Evolutionary conservation across 2,888 invertebrate species (phyloP), one percentile per base, ranked within the genome.

Genomic region (Ariolimax columbianus): DNA sequence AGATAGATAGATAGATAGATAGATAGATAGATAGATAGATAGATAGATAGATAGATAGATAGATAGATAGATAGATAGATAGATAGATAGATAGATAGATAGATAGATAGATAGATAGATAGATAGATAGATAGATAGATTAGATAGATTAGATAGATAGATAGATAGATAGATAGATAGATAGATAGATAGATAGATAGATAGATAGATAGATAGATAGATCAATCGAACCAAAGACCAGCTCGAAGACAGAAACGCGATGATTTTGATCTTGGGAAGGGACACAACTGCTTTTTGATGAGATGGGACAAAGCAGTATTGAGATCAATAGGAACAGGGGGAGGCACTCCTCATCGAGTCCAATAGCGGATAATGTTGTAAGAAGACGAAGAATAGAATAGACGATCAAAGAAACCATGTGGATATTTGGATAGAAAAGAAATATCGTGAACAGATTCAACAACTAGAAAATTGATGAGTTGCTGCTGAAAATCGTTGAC

Each of bases 261-360:
- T 19, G 66, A 17, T 66, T 47, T 23, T 33, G 26, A 14, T 38
- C 79, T 66, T 43, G 59, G 43, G 66, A 68, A 63, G 23, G 66
- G 79, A 14, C 40, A 40, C 66, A 66, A 79, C 68, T 47, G 40
- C 23, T 43, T 47, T 66, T 79, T 79, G 43, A 68, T 30, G 79
- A 79, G 40, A 26, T 63, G 40, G 43, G 30, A 79, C 66, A 68
- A 78, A 40, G 40, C 30, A 47, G 14, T 47, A 51, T 30, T 19
- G 33, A 38, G 43, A 73, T 73, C 43, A 43, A 73, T 72, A 43
- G 0, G n/a, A 2, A 73, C 43, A 43, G 11, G 30, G 26, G 11
- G 43, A 6, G 0, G n/a, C 17, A 43, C 9, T 43, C 17, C 47
- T n/a, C 17, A 1, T 73, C n/a, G 7, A 47, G 3, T n/a, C n/a